Base-by-base conservation (phyloP, 2,888 invertebrate genomes). In the Drosophila meridionalis region DNA sequence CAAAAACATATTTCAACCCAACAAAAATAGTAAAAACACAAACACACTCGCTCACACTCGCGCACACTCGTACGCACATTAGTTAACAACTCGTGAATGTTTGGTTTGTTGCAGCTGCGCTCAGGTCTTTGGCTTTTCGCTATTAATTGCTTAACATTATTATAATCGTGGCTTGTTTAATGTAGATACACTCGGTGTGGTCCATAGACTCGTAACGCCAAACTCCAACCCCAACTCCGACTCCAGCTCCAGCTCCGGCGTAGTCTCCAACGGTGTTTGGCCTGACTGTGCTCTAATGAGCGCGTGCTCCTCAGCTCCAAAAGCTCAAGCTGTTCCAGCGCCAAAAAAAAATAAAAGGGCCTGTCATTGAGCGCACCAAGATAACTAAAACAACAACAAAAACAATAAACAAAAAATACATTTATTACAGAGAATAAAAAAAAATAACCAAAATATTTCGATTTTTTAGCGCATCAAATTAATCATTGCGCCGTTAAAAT, bases 91-190 rank as follows among this genome's bases (percentile, higher is more conserved):
- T 66, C 52, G 68, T 67, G 72, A 69, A 66, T 82, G 75, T 64
- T 69, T 69, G 69, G 72, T 67, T 78, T 70, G 80, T 79, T 86
- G 81, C 82, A 86, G 82, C 82, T 89, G 90, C 83, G 70, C 52
- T 47, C 73, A 60, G 59, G 55, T 64, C 57, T 72, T 43, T 67
- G 69, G 45, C 66, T 89, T 82, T 89, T 85, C 50, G 90, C 85
- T 88, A 90, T 85, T 85, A 90, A 85, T 85, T 85, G 87, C 89
- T 70, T 36, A 90, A 86, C 89, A 90, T 90, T 88, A 88, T 87
- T 73, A 78, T 90, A 90, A 85, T 76, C 80, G 80, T 78, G 68
- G 61, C 72, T 74, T 71, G 78, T 88, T 88, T 88, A 88, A 85
- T 88, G 88, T 85, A 78, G 90, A 76, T 72, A 79, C 82, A 68